A percentile compares a stretch with the other conserved stretches of the same genome.
phyloP scores from a whole-genome alignment of 2,888 invertebrate species.

The Drosophila austrosaltans region DNA sequence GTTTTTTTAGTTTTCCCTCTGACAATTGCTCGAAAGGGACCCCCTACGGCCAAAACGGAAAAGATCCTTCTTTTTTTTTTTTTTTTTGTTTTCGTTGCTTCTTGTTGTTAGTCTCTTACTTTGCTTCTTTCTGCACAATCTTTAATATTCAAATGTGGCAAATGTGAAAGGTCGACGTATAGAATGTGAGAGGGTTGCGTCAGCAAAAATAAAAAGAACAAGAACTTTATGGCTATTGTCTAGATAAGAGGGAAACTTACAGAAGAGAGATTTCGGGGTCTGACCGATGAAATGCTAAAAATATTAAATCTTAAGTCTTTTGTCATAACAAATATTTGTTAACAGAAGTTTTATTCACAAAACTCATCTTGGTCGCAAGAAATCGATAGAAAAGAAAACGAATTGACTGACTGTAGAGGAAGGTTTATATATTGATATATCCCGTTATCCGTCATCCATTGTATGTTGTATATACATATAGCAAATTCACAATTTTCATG shows the following conservation, averaged over 20 bases:
- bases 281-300: no score
- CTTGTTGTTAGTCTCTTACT: constrained; percentile 6
- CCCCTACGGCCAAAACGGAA: constrained; percentile 38
- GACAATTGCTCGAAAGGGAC: constrained; percentile 43
- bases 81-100: constrained; percentile 23
- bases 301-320: no score
- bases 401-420: neutral
- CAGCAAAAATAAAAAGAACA: constrained; percentile 13
- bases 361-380: neutral
- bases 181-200: constrained; percentile 14
- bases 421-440: no score
- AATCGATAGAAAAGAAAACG: neutral
- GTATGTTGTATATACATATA: constrained; percentile 11
- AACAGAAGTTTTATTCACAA: neutral
- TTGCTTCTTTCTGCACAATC: constrained; percentile 40
- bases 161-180: constrained; percentile 26
- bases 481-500: constrained; percentile 4
- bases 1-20: constrained; percentile 26
- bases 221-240: neutral
- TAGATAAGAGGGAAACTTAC: no score
- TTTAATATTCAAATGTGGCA: constrained; percentile 71
- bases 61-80: constrained; percentile 19
- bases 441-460: neutral
- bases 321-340: constrained; percentile 2
- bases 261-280: no score